Evolutionary conservation across 2,888 invertebrate genomes (phyloP), one percentile per base, ranked within the genome.

Genomic region (Lepidonotus clava): DNA sequence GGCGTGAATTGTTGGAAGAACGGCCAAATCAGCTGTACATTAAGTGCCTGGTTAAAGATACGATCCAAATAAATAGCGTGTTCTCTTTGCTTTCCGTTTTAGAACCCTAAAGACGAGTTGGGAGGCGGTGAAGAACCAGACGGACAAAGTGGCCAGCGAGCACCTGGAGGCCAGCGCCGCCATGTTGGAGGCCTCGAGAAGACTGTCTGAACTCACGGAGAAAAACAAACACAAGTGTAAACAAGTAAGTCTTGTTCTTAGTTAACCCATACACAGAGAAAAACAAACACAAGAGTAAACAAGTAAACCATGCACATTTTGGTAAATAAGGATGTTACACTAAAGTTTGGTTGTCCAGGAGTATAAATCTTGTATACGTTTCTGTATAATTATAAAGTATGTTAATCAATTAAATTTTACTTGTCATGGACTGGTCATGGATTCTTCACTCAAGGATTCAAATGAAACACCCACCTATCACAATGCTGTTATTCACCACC

Each of bases 51-150:
- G n/a, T n/a, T n/a, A n/a, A n/a, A n/a, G n/a, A n/a, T n/a, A n/a
- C n/a, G n/a, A n/a, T n/a, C n/a, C n/a, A n/a, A n/a, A n/a, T n/a
- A n/a, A n/a, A n/a, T n/a, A n/a, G n/a, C n/a, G n/a, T n/a, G n/a
- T n/a, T n/a, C n/a, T n/a, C n/a, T 36, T 40, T 34, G 38, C 38
- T 40, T 38, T 34, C 38, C 24, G 11, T 36, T 83, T 0, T 80
- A 87, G 87, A 28, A 86, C 87, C 4, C 38, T 86, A 40, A 67
- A 66, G 38, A 40, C 46, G 34, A 53, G 86, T 34, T 87, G 86
- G 87, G 86, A 86, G 28, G 34, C 66, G 2, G 46, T 87, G 32
- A 86, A 84, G 38, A 56, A 18, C 1, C 86, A 87, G 86, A 83
- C 86, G 0, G 86, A 87, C 36, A 53, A 67, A 41, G 46, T 67